phyloP scores from a whole-genome alignment of 2,113 vertebrate species.

The Anser brachyrhynchus region DNA sequence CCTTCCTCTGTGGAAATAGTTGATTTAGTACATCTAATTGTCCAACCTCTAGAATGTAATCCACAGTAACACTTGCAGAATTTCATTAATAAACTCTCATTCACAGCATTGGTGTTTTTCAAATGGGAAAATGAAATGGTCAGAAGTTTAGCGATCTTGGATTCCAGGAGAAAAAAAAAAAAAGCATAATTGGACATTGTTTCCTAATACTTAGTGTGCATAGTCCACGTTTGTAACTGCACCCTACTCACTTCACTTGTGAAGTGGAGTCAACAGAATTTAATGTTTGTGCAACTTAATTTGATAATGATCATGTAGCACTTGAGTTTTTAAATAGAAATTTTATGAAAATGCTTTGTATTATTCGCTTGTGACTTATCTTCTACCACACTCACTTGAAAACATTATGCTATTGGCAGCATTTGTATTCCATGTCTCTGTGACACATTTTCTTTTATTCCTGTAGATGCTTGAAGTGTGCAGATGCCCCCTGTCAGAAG shows the following conservation, averaged over 20 bases:
- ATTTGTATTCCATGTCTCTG: neutral
- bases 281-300: neutral
- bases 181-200: neutral
- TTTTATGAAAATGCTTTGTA: neutral
- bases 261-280: neutral
- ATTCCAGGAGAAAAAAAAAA: neutral
- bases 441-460: conserved; percentile 53
- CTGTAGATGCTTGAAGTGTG: conserved; percentile 88
- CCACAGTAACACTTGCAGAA: neutral
- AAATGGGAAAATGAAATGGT: neutral
- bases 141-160: neutral
- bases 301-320: neutral
- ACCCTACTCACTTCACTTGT: neutral
- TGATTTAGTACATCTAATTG: neutral
- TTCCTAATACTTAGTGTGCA: neutral
- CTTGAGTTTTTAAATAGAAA: neutral
- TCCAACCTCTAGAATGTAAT: neutral
- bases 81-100: neutral
- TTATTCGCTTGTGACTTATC: neutral
- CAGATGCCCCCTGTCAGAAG: conserved; percentile 90
- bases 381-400: neutral
- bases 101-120: neutral
- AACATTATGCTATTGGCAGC: neutral
- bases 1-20: neutral
- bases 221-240: neutral